Conservation (phyloP, 2,797 vertebrate species). For the Caiman crocodilus region DNA sequence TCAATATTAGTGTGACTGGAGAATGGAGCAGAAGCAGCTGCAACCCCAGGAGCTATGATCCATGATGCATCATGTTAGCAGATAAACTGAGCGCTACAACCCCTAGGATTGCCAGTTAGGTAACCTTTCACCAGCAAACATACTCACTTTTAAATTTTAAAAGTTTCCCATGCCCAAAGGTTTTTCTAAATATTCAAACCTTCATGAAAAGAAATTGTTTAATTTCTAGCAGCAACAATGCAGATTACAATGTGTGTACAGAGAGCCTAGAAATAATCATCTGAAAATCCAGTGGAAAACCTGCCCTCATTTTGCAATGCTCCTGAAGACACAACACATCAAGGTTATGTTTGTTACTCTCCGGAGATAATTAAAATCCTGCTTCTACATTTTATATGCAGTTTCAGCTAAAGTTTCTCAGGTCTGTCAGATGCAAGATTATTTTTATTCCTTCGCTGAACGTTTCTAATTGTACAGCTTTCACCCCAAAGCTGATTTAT, state of each 20-base stretch:
- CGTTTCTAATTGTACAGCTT: not conserved
- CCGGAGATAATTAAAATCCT: not conserved
- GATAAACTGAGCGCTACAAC: not conserved
- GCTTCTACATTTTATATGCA: fast-evolving
- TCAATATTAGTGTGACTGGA: not conserved
- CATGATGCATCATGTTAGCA: not conserved
- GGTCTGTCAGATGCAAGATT: not conserved
- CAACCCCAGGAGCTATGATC: fast-evolving
- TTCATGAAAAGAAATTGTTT: not conserved
- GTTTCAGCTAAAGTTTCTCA: not conserved
- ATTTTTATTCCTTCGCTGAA: slow-evolving; percentile 1
- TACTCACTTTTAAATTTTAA: not conserved
- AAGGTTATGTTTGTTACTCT: not conserved
- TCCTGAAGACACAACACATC: not conserved
- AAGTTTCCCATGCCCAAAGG: not conserved
- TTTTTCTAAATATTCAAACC: not conserved
- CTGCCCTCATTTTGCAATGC: not conserved
- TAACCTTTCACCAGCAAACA: not conserved
- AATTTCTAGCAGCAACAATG: not conserved
- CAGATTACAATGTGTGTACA: not conserved
- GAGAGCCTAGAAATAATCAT: not conserved
- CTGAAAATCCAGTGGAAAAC: not conserved
- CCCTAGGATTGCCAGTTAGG: not conserved
- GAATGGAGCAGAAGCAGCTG: not conserved
- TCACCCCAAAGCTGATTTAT: not conserved